Conservation (phyloP, 2,113 vertebrate genomes). For the Ranitomeya imitator region DNA sequence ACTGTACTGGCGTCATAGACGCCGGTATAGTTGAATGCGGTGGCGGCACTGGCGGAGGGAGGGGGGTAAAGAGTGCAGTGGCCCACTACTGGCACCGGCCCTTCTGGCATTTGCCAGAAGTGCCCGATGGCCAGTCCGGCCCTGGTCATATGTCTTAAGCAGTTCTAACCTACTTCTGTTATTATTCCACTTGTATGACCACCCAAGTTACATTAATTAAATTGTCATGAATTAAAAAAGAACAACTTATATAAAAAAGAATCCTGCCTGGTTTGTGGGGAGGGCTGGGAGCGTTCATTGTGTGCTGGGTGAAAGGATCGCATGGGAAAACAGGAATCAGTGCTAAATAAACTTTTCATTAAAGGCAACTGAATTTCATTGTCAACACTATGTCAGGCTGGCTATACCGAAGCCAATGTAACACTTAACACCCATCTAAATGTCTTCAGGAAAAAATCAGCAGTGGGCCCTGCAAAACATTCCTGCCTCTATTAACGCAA, state of each 20-base stretch:
- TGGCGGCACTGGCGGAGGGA: no score
- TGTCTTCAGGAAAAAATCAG: conserved; percentile 17
- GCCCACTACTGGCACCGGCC: no score
- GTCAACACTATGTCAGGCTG: neutral
- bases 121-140: no score
- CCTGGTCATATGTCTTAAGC: neutral
- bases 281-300: neutral
- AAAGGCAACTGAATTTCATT: neutral
- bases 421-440: neutral
- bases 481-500: neutral
- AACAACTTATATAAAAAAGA: neutral
- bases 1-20: no score
- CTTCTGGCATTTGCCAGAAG: no score
- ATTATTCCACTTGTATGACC: neutral
- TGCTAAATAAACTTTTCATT: neutral
- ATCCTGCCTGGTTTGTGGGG: neutral
- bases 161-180: neutral
- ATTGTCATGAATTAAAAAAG: neutral
- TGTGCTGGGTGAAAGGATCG: neutral
- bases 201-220: neutral
- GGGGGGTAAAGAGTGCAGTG: no score
- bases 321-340: neutral
- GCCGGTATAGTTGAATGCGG: no score
- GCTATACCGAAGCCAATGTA: neutral
- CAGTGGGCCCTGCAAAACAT: neutral